Evolutionary conservation across 2,113 vertebrate genomes (phyloP).

Genomic region (Percopsis transmontana): DNA sequence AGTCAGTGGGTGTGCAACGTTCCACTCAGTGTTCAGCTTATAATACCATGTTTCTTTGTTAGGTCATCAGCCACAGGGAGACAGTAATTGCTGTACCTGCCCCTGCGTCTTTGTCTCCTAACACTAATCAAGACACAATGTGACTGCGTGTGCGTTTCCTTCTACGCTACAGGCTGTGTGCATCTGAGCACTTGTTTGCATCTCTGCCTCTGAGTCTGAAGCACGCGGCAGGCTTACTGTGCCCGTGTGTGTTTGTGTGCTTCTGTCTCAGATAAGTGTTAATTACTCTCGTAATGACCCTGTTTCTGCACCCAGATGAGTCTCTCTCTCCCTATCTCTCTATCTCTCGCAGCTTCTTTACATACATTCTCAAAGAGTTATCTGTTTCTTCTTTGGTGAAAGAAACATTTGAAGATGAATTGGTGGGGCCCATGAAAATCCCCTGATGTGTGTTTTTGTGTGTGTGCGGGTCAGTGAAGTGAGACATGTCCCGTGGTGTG

Average conservation of each 20-base stretch:
- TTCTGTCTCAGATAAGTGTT: slow-evolving; percentile 38
- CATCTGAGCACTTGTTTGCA: neutral
- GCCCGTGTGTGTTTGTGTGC: neutral
- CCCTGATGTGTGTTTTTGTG: slow-evolving; percentile 16
- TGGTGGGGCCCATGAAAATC: neutral
- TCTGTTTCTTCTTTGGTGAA: too few species aligned
- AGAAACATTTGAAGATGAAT: neutral
- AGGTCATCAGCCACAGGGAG: slow-evolving; percentile 16
- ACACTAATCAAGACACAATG: slow-evolving; percentile 5
- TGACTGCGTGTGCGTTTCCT: neutral
- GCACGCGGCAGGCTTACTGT: neutral
- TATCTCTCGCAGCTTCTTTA: neutral
- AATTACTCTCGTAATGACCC: slow-evolving; percentile 29
- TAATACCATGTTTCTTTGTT: slow-evolving; percentile 1
- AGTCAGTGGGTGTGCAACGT: neutral
- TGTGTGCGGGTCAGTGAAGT: neutral
- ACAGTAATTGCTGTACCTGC: slow-evolving; percentile 16
- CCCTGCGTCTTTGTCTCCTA: slow-evolving; percentile 7
- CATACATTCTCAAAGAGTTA: neutral
- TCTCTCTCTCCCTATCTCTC: slow-evolving; percentile 9
- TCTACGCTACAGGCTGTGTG: neutral
- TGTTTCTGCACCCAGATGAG: slow-evolving; percentile 18
- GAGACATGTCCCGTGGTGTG: slow-evolving; percentile 7
- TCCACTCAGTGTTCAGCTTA: neutral
- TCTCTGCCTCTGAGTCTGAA: neutral